These are phyloP conservation scores for Synodontis membranacea DNA, from an alignment of 2,113 vertebrate genomes.

Conservation along the genomic window DNA sequence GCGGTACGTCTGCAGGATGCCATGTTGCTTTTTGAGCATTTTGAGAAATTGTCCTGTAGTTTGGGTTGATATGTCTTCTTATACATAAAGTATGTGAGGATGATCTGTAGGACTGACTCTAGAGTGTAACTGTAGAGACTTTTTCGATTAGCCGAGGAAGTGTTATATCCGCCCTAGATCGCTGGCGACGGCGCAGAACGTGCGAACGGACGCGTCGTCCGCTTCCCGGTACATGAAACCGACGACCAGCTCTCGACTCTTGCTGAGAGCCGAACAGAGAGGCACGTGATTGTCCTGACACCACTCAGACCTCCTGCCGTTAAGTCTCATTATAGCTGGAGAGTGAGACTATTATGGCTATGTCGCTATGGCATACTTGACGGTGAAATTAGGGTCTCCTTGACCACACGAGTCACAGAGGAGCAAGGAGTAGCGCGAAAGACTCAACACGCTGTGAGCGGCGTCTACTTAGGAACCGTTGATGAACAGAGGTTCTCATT, in stretches of 20 bases:
- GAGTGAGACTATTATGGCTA: background rate
- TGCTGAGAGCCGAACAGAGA: constrained; percentile 5
- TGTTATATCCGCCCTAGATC: background rate
- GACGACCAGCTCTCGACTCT: background rate
- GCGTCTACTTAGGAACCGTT: background rate
- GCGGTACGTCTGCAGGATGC: background rate
- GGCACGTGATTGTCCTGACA: background rate
- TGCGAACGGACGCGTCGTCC: background rate
- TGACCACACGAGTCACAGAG: background rate
- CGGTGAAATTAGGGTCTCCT: background rate
- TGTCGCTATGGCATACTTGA: background rate
- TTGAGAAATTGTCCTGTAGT: background rate
- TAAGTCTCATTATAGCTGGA: background rate
- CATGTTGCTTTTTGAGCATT: background rate
- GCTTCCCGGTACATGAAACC: constrained; percentile 14
- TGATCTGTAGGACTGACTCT: background rate
- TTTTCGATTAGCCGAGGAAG: background rate
- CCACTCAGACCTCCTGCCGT: background rate
- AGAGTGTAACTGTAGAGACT: background rate
- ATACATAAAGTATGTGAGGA: background rate
- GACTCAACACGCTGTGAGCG: background rate
- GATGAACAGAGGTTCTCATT: background rate
- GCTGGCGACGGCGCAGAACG: background rate
- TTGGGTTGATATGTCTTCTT: too few relatives aligned
- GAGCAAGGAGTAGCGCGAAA: background rate